phyloP scores from a whole-genome alignment of 2,113 vertebrate species.

The Monopterus albus region DNA sequence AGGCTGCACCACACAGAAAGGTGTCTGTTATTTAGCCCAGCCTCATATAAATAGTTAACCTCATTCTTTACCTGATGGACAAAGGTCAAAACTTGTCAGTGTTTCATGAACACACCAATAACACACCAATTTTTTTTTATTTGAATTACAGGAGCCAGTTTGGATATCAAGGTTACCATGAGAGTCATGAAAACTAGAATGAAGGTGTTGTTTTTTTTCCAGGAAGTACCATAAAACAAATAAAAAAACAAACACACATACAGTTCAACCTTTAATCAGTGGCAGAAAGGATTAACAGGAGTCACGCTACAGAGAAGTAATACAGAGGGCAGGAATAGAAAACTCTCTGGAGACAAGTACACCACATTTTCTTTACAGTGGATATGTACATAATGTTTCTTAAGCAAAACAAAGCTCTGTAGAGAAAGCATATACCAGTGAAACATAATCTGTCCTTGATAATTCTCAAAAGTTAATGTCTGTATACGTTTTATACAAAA shows the following conservation, averaged over 20 bases:
- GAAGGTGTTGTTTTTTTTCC: slow-evolving; percentile 57
- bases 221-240: slow-evolving; percentile 88
- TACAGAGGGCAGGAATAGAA: slow-evolving; percentile 92
- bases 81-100: too few species aligned
- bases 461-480: slow-evolving; percentile 84
- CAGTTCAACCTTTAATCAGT: slow-evolving; percentile 87
- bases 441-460: slow-evolving; percentile 88
- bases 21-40: too few species aligned
- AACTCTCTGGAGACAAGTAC: slow-evolving; percentile 83
- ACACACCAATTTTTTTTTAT: too few species aligned
- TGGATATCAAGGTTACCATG: too few species aligned
- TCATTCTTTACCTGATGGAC: too few species aligned
- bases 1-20: too few species aligned
- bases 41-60: too few species aligned
- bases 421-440: slow-evolving; percentile 91
- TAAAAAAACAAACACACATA: slow-evolving; percentile 81
- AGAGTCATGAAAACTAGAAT: too few species aligned
- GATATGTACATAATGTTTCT: slow-evolving; percentile 90
- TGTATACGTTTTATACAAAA: slow-evolving; percentile 96
- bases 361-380: slow-evolving; percentile 87
- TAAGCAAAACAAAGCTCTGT: slow-evolving; percentile 82
- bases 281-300: slow-evolving; percentile 67
- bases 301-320: slow-evolving; percentile 90
- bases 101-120: too few species aligned
- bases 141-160: too few species aligned